phyloP scores from a whole-genome alignment of 2,888 invertebrate species.

The Antitype chi region DNA sequence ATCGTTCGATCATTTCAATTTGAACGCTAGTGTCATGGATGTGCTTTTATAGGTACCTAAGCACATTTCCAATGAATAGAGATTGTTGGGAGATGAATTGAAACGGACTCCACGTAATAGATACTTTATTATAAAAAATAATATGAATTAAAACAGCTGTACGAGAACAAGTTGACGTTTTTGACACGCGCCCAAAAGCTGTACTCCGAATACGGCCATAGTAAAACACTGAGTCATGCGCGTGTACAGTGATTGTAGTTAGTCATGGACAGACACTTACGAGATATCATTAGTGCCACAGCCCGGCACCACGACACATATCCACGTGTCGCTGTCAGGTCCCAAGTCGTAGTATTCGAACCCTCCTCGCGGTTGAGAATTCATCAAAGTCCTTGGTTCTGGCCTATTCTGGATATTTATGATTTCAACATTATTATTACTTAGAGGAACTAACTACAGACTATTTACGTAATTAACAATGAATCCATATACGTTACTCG shows the following conservation, averaged over 20 bases:
- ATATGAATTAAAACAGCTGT: no score
- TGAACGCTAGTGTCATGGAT: background rate
- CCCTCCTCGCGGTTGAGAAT: conserved; percentile 74
- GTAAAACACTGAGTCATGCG: no score
- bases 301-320: conserved; percentile 82
- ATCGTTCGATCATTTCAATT: background rate
- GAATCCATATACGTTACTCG: background rate
- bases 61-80: background rate
- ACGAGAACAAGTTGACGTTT: no score
- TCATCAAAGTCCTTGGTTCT: conserved; percentile 32
- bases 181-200: no score
- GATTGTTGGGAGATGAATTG: no score
- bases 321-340: conserved; percentile 78
- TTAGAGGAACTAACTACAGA: background rate
- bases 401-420: conserved; percentile 69
- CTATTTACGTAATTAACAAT: no score
- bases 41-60: background rate
- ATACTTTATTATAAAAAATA: no score
- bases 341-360: conserved; percentile 81
- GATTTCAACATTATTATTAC: background rate
- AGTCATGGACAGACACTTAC: conserved; percentile 68
- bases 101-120: no score
- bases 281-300: conserved; percentile 75
- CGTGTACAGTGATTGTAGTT: no score
- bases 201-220: no score